Base-by-base conservation (phyloP, 1,140 invertebrate genomes). In the Monomorium pharaonis region DNA sequence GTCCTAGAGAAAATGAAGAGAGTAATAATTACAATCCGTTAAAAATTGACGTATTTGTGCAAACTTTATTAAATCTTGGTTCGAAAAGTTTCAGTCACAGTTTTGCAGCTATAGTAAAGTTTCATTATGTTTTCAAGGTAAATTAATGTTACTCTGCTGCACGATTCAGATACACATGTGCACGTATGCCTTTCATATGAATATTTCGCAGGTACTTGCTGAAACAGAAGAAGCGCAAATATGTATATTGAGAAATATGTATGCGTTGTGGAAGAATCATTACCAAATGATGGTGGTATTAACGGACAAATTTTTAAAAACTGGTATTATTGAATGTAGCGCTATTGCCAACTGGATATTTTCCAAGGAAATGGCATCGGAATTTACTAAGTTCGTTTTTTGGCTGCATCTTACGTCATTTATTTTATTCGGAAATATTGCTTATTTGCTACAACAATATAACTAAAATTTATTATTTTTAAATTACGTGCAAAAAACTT, bases 301-400 rank as follows among this genome's bases (percentile, higher is more conserved):
- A 0, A 97, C 99, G 5, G 99, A 99, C 94, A 99, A 99, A 95
- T 97, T 99, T 95, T 95, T 99, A 4, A 99, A 99, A 95, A 99
- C 98, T 51, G 98, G 99, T 94, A 98, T 99, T 62, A 97, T 99
- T 18, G 98, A 99, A 92, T 99, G 98, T 93, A 98, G 98, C 84
- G 98, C 99, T 12, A 98, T 99, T 14, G 99, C 99, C 37, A 99
- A 99, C 91, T 99, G 99, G 99, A 97, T 99, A 77, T 99, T 99
- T 95, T 99, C 98, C 4, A 98, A 98, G 95, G 98, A 99, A 93
- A 99, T 99, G 98, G 96, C 96, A 30, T 94, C 96, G 10, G 98
- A 99, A 94, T 99, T 99, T 94, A 99, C 98, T 0, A 98, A 98
- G 97, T 97, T 94, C 92, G 92, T 83, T 63, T 30, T 12, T 18